phyloP scores from a whole-genome alignment of 2,888 invertebrate species.

The Cheilosia impressa region DNA sequence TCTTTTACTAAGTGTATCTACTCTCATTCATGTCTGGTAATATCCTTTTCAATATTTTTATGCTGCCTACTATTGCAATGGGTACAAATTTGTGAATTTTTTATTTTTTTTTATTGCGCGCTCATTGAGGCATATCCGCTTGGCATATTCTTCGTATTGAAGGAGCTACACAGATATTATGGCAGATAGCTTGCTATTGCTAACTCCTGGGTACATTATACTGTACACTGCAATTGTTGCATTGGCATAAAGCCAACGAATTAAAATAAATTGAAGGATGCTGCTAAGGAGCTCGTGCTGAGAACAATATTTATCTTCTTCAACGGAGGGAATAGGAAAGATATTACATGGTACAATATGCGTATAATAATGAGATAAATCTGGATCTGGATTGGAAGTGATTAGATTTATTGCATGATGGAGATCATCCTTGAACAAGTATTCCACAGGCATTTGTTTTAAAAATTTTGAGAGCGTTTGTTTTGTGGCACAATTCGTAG shows the following conservation, averaged over 20 bases:
- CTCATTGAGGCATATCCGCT: constrained; percentile 61
- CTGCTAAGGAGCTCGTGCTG: constrained; percentile 50
- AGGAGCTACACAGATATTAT: constrained; percentile 55
- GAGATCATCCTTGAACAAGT: neutral
- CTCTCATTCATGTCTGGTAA: constrained; percentile 55
- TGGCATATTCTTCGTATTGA: constrained; percentile 66
- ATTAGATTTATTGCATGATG: constrained; percentile 59
- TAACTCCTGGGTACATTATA: constrained; percentile 19
- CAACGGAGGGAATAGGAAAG: constrained; percentile 22
- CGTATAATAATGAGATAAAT: constrained; percentile 72
- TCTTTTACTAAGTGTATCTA: neutral
- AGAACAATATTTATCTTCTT: constrained; percentile 36
- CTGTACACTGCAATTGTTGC: constrained; percentile 59
- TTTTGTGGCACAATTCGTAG: too few species aligned
- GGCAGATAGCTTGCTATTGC: constrained; percentile 24
- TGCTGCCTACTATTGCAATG: constrained; percentile 56
- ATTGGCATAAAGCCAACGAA: constrained; percentile 72
- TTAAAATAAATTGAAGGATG: constrained; percentile 74
- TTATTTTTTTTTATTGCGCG: constrained; percentile 29
- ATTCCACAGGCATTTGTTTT: too few species aligned
- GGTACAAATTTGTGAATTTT: constrained; percentile 19
- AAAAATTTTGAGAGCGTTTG: too few species aligned
- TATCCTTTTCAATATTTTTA: constrained; percentile 64
- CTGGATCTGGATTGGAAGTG: constrained; percentile 51
- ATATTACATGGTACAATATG: constrained; percentile 73